A percentile compares a stretch with the other conserved stretches of the same genome.
Evolutionary conservation across 2,113 vertebrate genomes (phyloP).

Genomic region (Chunga burmeisteri): DNA sequence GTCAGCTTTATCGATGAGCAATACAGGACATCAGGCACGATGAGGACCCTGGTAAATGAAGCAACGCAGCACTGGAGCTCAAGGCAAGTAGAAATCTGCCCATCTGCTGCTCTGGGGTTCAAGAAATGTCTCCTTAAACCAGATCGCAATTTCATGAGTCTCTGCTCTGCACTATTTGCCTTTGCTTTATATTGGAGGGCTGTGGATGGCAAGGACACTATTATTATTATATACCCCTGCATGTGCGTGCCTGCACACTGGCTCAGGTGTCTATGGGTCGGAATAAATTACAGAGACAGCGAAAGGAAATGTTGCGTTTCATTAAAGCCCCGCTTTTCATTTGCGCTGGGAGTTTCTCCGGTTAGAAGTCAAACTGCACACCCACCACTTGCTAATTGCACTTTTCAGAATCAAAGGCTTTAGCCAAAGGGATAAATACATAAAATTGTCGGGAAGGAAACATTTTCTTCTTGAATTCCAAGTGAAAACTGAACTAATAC

Average conservation of each 20-base stretch:
- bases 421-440: slow-evolving; percentile 63
- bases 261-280: not conserved
- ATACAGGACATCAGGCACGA: not conserved
- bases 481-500: not conserved
- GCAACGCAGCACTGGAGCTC: not conserved
- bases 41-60: not conserved
- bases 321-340: not conserved
- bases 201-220: not conserved
- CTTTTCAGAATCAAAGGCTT: slow-evolving; percentile 58
- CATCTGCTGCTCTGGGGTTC: not conserved
- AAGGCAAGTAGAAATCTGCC: not conserved
- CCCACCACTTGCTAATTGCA: slow-evolving; percentile 37
- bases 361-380: slow-evolving; percentile 29
- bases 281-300: not conserved
- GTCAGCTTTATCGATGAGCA: not conserved
- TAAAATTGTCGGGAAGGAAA: slow-evolving; percentile 44
- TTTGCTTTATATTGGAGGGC: not conserved
- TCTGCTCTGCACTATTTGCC: not conserved
- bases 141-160: accelerated
- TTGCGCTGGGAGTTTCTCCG: not conserved
- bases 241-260: not conserved
- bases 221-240: not conserved
- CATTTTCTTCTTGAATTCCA: slow-evolving; percentile 34
- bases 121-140: not conserved
- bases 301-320: not conserved